Evolutionary conservation across 2,113 vertebrate genomes (phyloP).

Genomic region (Cavia aperea): DNA sequence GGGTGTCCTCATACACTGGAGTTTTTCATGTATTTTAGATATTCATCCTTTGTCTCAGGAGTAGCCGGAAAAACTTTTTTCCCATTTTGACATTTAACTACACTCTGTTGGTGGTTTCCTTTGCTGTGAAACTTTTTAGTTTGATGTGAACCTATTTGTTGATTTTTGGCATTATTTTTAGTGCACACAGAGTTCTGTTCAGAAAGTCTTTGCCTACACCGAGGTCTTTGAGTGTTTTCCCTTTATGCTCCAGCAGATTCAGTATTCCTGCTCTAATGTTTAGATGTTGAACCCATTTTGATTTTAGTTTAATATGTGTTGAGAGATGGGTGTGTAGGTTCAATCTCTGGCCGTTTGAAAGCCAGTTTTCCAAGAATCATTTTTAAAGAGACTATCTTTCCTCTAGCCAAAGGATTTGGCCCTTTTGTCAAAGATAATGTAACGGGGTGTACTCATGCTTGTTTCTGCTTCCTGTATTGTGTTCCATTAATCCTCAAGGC

Average conservation of each 20-base stretch:
- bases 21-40: background rate
- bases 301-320: background rate
- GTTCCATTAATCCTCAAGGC: background rate
- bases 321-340: background rate
- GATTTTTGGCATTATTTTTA: background rate
- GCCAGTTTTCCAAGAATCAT: background rate
- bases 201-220: background rate
- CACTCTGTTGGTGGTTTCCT: background rate
- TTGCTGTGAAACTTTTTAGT: background rate
- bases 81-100: background rate
- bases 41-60: background rate
- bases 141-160: background rate
- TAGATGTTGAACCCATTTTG: background rate
- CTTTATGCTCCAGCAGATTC: background rate
- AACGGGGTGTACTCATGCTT: background rate
- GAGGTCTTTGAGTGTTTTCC: background rate
- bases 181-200: background rate
- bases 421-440: background rate
- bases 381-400: background rate
- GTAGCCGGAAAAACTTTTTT: background rate
- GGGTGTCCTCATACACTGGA: background rate
- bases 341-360: background rate
- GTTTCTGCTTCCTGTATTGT: background rate
- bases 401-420: background rate
- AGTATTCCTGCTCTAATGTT: background rate